Conservation (phyloP, 2,888 invertebrate genomes). For the Laothoe populi region DNA sequence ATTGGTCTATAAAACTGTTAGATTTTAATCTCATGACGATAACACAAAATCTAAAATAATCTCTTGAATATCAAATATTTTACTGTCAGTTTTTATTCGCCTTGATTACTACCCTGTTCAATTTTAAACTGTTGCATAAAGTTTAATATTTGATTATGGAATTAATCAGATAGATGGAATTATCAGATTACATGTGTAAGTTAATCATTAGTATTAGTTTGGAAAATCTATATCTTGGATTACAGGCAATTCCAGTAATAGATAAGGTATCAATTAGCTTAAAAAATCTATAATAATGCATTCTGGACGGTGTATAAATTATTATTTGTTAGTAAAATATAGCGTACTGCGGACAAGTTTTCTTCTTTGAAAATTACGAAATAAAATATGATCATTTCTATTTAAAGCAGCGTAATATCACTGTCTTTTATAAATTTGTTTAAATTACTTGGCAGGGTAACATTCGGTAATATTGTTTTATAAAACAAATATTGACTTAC, state of each 20-base stretch:
- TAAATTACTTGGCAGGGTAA: too few species aligned
- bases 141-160: slow-evolving; percentile 39
- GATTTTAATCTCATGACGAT: neutral
- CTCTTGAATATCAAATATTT: neutral
- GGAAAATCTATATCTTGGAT: slow-evolving; percentile 16
- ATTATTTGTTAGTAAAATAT: neutral
- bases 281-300: neutral
- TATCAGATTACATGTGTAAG: slow-evolving; percentile 14
- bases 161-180: slow-evolving; percentile 33
- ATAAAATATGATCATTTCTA: too few species aligned
- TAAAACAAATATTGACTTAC: too few species aligned
- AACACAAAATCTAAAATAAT: neutral
- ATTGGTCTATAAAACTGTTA: too few species aligned
- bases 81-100: slow-evolving; percentile 24
- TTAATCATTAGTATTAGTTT: slow-evolving; percentile 24
- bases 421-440: too few species aligned
- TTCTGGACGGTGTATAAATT: too few species aligned
- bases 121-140: slow-evolving; percentile 3
- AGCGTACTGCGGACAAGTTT: too few species aligned
- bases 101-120: slow-evolving; percentile 2
- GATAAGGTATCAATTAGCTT: slow-evolving; percentile 16
- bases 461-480: too few species aligned
- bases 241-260: slow-evolving; percentile 24
- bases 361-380: too few species aligned
- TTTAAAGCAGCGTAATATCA: too few species aligned